Percentiles rank a stretch among this genome's conserved stretches.
phyloP scores from a whole-genome alignment of 2,888 invertebrate genomes.

The Caenorhabditis imperialis region DNA sequence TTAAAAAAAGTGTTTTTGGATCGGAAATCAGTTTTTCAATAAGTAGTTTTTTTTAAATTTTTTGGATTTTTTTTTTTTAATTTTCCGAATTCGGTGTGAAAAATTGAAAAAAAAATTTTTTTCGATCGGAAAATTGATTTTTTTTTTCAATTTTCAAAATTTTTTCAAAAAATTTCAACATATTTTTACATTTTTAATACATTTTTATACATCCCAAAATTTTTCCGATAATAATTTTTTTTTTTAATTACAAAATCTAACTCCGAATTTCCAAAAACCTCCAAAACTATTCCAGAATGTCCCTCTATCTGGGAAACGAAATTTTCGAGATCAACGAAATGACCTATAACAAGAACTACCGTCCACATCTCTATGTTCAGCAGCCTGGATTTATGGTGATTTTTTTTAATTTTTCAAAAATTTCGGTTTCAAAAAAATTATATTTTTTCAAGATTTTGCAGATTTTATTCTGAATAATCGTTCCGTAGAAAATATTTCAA shows the following conservation, averaged over 20 bases:
- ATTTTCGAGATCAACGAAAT: conserved; percentile 96
- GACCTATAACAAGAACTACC: conserved; percentile 88
- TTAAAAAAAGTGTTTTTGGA: conserved; percentile 89
- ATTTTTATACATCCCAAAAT: neutral
- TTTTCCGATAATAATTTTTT: neutral
- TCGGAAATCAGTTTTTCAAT: no score
- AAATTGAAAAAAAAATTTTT: no score
- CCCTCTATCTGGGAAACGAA: conserved; percentile 94
- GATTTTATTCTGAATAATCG: no score
- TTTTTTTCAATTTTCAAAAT: no score
- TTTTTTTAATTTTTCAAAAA: no score
- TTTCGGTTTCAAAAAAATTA: no score
- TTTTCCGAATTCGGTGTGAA: no score
- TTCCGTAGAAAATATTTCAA: no score
- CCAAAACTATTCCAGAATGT: conserved; percentile 84
- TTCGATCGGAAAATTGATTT: no score
- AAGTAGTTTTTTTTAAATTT: conserved; percentile 1
- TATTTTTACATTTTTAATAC: no score
- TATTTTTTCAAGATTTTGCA: no score
- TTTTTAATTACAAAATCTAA: no score
- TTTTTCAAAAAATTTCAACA: neutral
- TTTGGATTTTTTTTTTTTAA: neutral
- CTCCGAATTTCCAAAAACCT: neutral
- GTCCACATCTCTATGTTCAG: conserved; percentile 42
- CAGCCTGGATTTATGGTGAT: conserved; percentile 37